Evolutionary conservation across 2,888 invertebrate genomes (phyloP).

Genomic region (Pammene aurita): DNA sequence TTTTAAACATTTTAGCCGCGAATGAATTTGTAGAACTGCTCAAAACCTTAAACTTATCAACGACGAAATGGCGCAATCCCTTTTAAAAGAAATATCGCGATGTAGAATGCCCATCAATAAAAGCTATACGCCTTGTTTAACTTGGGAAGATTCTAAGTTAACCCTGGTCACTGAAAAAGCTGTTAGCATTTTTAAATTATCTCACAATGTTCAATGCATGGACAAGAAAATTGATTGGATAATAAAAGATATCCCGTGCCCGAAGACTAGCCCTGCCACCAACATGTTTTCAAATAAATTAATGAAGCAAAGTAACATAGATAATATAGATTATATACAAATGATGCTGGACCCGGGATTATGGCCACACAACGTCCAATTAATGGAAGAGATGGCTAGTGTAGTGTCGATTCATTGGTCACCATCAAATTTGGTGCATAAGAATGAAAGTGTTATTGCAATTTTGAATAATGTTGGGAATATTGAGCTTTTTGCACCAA

Average conservation of each 20-base stretch:
- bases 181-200: slow-evolving; percentile 60
- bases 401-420: slow-evolving; percentile 63
- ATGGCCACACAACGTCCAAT: slow-evolving; percentile 65
- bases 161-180: slow-evolving; percentile 63
- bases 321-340: slow-evolving; percentile 63
- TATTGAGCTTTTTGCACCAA: slow-evolving; percentile 57
- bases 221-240: slow-evolving; percentile 64
- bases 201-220: slow-evolving; percentile 60
- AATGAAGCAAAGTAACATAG: slow-evolving; percentile 51
- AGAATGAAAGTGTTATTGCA: slow-evolving; percentile 58
- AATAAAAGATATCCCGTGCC: slow-evolving; percentile 55
- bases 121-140: slow-evolving; percentile 56
- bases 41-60: not conserved
- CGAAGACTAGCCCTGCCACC: slow-evolving; percentile 60
- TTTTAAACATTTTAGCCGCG: not conserved
- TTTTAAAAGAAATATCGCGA: slow-evolving; percentile 62
- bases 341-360: slow-evolving; percentile 65
- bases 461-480: slow-evolving; percentile 69
- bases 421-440: slow-evolving; percentile 55
- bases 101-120: slow-evolving; percentile 56
- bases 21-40: not conserved
- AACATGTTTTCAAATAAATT: slow-evolving; percentile 55
- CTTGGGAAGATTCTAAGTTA: slow-evolving; percentile 61
- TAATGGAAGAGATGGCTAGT: slow-evolving; percentile 62
- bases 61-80: slow-evolving; percentile 44